These are phyloP conservation scores for Notiomystis cincta DNA, from an alignment of 2,113 vertebrate genomes.

Conservation along the genomic window DNA sequence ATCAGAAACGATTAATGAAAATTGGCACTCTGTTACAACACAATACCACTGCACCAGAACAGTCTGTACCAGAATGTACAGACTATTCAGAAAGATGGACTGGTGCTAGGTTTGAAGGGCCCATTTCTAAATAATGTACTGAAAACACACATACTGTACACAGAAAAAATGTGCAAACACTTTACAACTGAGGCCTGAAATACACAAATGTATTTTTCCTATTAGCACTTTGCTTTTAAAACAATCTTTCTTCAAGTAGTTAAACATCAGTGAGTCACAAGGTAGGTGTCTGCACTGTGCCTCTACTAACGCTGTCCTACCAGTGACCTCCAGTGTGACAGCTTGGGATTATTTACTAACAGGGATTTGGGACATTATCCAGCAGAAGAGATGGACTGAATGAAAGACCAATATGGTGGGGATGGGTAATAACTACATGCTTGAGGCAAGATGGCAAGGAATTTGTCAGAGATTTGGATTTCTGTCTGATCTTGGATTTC, in stretches of 20 bases:
- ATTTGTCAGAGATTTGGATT: not conserved
- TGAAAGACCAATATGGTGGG: not conserved
- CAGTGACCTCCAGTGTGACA: conserved; percentile 48
- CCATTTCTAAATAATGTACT: not conserved
- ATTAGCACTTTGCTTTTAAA: not conserved
- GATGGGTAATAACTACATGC: not conserved
- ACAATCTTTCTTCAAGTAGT: not conserved
- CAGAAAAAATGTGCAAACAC: not conserved
- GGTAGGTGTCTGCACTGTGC: not conserved
- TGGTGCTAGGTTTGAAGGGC: not conserved
- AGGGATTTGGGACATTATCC: not conserved
- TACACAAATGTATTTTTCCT: not conserved
- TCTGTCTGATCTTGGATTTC: not conserved
- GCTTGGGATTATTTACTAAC: conserved; percentile 36
- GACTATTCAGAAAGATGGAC: not conserved
- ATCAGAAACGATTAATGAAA: not conserved
- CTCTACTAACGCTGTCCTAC: conserved; percentile 15
- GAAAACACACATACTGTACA: not conserved
- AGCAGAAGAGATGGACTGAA: not conserved
- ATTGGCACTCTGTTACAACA: not conserved
- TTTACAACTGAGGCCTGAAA: not conserved
- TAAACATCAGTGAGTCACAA: not conserved
- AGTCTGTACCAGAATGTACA: not conserved
- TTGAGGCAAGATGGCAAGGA: not conserved
- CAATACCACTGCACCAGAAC: not conserved